Conservation (phyloP, 2,888 invertebrate genomes). For the Drosophila anceps region DNA sequence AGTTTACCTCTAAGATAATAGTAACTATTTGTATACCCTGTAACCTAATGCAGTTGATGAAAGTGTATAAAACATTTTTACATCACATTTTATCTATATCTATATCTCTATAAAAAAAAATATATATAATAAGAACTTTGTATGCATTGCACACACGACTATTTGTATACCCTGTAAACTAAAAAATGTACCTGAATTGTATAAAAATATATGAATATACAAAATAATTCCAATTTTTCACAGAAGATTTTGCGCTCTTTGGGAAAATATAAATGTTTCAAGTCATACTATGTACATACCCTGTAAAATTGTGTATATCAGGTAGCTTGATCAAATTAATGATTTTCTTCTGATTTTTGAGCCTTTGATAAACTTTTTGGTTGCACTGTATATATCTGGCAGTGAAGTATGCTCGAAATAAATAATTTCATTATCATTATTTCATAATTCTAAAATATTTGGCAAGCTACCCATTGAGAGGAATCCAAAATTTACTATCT, state of each 20-base stretch:
- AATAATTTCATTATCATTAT: neutral
- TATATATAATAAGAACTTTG: no score
- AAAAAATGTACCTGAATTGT: no score
- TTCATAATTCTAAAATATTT: neutral
- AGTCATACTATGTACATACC: neutral
- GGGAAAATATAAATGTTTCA: no score
- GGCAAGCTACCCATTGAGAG: conserved; percentile 1
- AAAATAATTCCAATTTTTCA: neutral
- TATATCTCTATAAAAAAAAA: no score
- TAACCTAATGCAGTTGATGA: neutral
- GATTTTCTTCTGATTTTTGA: no score
- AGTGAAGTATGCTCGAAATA: neutral
- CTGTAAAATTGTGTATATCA: neutral
- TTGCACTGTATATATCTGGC: neutral
- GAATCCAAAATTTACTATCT: neutral
- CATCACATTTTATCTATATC: no score
- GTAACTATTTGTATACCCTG: neutral
- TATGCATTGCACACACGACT: no score
- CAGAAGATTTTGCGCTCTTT: no score
- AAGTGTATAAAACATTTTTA: neutral
- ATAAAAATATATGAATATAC: neutral
- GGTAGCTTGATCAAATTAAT: no score
- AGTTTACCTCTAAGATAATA: no score
- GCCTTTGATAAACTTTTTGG: no score
- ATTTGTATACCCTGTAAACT: neutral